phyloP scores from a whole-genome alignment of 2,888 invertebrate species.

The Megastigmus dorsalis region DNA sequence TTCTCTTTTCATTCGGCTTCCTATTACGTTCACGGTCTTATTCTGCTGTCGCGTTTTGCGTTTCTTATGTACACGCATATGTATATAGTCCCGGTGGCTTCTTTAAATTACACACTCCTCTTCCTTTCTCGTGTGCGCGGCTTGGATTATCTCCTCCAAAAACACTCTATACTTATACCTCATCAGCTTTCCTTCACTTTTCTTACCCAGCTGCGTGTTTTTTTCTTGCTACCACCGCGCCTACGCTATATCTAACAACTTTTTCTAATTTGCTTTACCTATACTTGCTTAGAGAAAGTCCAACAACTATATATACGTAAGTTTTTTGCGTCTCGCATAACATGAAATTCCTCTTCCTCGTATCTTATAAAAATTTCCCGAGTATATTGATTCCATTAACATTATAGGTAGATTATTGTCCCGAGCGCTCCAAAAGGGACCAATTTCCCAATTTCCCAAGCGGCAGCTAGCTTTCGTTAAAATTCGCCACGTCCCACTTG shows the following conservation, averaged over 20 bases:
- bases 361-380: no score
- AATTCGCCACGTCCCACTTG: slow-evolving; percentile 14
- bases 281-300: slow-evolving; percentile 10
- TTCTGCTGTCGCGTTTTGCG: background rate
- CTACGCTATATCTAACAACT: background rate
- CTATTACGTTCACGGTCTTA: slow-evolving; percentile 13
- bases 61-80: no score
- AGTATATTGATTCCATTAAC: no score
- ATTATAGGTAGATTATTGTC: no score
- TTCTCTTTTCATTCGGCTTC: background rate
- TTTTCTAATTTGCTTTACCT: background rate
- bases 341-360: no score
- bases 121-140: background rate
- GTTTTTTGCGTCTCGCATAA: no score
- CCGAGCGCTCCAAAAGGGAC: no score
- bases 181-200: slow-evolving; percentile 17
- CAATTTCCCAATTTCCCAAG: no score
- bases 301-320: background rate
- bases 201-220: background rate
- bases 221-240: background rate
- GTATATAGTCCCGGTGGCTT: background rate
- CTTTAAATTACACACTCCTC: slow-evolving; percentile 36
- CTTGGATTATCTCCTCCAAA: slow-evolving; percentile 15
- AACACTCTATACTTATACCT: slow-evolving; percentile 8
- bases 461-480: no score